A percentile compares a stretch with the other conserved stretches of the same genome.
These are phyloP conservation scores for Meteorus colon DNA, from an alignment of 2,888 invertebrate genomes.

Conservation along the genomic window DNA sequence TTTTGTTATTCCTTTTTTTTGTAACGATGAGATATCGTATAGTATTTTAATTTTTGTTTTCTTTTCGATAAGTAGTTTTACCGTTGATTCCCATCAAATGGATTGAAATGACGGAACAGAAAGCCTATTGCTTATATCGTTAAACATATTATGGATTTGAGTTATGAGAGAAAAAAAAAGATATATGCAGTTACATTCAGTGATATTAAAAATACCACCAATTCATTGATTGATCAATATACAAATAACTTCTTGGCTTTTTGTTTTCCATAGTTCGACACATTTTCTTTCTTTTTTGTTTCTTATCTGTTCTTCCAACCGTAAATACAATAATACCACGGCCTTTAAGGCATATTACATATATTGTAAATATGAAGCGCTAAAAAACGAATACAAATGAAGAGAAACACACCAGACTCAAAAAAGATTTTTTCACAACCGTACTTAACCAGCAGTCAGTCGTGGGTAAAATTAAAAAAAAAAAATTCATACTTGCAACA, in stretches of 20 bases:
- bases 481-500: conserved; percentile 30
- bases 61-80: conserved; percentile 40
- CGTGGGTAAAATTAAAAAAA: conserved; percentile 52
- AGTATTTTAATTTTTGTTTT: conserved; percentile 13
- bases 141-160: background rate
- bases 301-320: conserved; percentile 48
- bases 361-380: conserved; percentile 28
- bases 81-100: conserved; percentile 31
- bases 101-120: conserved; percentile 37
- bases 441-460: conserved; percentile 69
- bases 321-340: conserved; percentile 58
- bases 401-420: conserved; percentile 50
- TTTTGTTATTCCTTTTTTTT: background rate
- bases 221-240: conserved; percentile 36
- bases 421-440: conserved; percentile 63
- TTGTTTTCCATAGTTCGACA: background rate
- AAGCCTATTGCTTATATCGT: background rate
- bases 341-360: conserved; percentile 42
- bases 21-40: background rate
- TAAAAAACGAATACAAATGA: conserved; percentile 23
- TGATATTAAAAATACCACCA: background rate
- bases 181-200: background rate
- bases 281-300: background rate
- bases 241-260: conserved; percentile 49
- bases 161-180: background rate